Base-by-base conservation (phyloP, 2,113 vertebrate species). In the Petromus typicus region DNA sequence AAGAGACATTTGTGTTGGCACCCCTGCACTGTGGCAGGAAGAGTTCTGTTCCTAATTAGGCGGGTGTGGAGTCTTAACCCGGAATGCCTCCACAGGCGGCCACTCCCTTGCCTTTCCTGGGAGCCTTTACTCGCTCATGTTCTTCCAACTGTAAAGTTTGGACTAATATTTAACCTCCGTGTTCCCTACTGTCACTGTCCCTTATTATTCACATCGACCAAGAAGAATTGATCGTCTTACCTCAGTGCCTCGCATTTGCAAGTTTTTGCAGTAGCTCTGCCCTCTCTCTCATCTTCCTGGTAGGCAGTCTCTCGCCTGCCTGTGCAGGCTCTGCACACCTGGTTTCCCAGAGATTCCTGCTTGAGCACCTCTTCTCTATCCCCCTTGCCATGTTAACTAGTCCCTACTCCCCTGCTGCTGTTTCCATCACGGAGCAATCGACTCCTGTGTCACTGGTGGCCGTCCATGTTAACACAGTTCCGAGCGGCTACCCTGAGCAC, bases 181-280 rank as follows among this genome's bases (percentile, higher is more conserved):
- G 40, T 91, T 86, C 86, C 80, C 75, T 75, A 43, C 86, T 83
- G 87, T 69, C 75, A 51, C 40, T 45, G 14, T 75, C 18, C 37
- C 76, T 25, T 12, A 4, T 7, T 88, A n/a, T 81, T 43, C 81
- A 69, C 89, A 75, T 34, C 7, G 13, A 63, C 87, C 20, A 2
- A n/a, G 66, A 54, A 27, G 73, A 92, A 90, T 25, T 64, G 92
- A 66, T 85, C 88, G 4, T 69, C 76, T 91, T 78, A 30, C 23
- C 80, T 54, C 18, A 9, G 76, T 10, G 37, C 32, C 81, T 80
- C 34, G 40, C 61, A 5, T 64, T 43, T 75, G 37, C 75, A 18
- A 90, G 84, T 64, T 43, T 79, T 22, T n/a, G 11, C 78, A 48
- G 66, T 73, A 10, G 34, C 54, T 2, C 14, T 30, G n/a, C 57